A percentile compares a stretch with the other conserved stretches of the same genome.
These are phyloP conservation scores for Cheilosia urbana DNA, from an alignment of 2,888 invertebrate species.

Conservation along the genomic window DNA sequence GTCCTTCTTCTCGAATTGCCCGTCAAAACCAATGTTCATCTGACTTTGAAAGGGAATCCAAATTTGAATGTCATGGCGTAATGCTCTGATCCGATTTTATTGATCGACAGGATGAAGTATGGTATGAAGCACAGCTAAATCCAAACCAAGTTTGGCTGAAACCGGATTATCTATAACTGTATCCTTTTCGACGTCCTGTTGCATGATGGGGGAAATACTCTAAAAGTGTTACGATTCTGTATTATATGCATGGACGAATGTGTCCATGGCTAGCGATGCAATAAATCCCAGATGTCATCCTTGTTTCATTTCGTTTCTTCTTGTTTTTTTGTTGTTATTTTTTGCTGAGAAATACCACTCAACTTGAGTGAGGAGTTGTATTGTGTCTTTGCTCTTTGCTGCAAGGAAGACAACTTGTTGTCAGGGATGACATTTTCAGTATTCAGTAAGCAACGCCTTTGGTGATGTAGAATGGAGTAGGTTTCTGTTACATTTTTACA, in stretches of 20 bases:
- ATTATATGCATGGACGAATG: conserved; percentile 46
- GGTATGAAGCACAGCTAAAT: conserved; percentile 28
- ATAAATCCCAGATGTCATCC: conserved; percentile 40
- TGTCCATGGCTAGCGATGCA: conserved; percentile 20
- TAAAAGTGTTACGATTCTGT: conserved; percentile 32
- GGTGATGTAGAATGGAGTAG: conserved; percentile 10
- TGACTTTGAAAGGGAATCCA: background rate
- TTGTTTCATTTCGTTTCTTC: background rate
- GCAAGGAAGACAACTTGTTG: conserved; percentile 6
- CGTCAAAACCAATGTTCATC: background rate
- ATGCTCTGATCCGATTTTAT: conserved; percentile 37
- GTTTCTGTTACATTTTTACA: background rate
- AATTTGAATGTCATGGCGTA: conserved; percentile 21
- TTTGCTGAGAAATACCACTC: conserved; percentile 22
- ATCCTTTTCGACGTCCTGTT: background rate
- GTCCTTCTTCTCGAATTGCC: background rate
- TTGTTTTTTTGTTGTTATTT: too few species aligned
- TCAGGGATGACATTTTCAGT: conserved; percentile 15
- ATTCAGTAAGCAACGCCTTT: conserved; percentile 3
- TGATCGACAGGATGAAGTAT: conserved; percentile 26
- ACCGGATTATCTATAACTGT: conserved; percentile 32
- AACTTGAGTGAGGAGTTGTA: conserved; percentile 14
- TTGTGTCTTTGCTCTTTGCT: too few species aligned
- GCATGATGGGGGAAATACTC: background rate
- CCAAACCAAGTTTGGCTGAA: conserved; percentile 11